Evolutionary conservation across 2,888 invertebrate genomes (phyloP).

Genomic region (Oligia strigilis): DNA sequence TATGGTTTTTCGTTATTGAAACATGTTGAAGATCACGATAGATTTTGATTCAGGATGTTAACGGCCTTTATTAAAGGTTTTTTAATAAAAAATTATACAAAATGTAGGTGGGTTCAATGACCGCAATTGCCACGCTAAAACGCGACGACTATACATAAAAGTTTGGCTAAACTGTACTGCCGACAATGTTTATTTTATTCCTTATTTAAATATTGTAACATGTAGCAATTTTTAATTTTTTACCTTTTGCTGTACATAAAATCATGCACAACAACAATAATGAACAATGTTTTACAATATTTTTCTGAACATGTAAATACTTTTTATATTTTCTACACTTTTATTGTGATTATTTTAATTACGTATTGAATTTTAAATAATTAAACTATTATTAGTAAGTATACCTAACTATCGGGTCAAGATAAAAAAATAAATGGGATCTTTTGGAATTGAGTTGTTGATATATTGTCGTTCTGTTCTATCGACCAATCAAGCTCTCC

Average conservation of each 20-base stretch:
- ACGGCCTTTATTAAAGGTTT: not conserved
- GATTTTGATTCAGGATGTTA: not conserved
- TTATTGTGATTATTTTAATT: constrained; percentile 42
- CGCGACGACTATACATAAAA: not conserved
- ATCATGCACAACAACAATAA: constrained; percentile 35
- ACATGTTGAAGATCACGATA: not conserved
- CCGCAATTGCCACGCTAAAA: not conserved
- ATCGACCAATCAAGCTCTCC: not conserved
- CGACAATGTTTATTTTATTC: not conserved
- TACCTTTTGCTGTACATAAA: constrained; percentile 8
- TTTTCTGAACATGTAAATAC: constrained; percentile 40
- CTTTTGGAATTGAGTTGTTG: constrained; percentile 3
- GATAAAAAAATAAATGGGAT: not conserved
- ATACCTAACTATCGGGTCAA: constrained; percentile 11
- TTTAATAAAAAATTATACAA: not conserved
- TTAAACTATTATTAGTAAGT: constrained; percentile 40
- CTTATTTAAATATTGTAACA: not conserved
- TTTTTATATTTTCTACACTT: constrained; percentile 30
- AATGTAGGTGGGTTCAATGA: not conserved
- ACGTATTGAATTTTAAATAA: constrained; percentile 29
- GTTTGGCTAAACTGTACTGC: not conserved
- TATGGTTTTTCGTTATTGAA: not conserved
- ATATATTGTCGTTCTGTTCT: not conserved
- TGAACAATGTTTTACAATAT: constrained; percentile 24
- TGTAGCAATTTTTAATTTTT: not conserved